These are phyloP conservation scores for Aphyosemion australe DNA, from an alignment of 2,113 vertebrate genomes.

Conservation along the genomic window DNA sequence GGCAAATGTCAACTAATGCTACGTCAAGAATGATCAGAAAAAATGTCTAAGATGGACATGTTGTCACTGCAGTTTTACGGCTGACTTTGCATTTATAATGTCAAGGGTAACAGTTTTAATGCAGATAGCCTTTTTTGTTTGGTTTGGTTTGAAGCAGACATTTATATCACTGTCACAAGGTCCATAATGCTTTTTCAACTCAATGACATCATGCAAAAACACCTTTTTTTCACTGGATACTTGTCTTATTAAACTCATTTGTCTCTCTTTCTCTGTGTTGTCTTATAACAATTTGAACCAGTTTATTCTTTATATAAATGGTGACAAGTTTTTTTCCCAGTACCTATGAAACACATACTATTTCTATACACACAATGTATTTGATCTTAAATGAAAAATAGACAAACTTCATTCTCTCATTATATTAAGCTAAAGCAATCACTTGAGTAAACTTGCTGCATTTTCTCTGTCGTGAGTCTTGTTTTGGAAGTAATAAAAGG, in stretches of 20 bases:
- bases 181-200: no score
- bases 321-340: not conserved
- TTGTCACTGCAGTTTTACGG: not conserved
- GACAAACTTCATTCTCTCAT: not conserved
- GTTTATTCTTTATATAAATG: no score
- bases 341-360: not conserved
- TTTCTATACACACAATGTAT: not conserved
- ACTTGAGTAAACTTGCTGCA: not conserved
- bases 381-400: not conserved
- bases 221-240: no score
- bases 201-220: no score
- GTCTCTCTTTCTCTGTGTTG: no score
- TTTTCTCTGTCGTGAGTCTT: slow-evolving; percentile 4
- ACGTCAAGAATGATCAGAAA: not conserved
- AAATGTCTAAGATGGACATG: not conserved
- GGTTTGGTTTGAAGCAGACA: not conserved
- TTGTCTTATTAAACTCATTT: no score
- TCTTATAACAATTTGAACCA: no score
- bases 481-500: slow-evolving; percentile 22
- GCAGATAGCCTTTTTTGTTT: not conserved
- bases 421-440: not conserved
- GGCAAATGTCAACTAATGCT: not conserved
- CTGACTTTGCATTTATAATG: not conserved
- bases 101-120: not conserved
- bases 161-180: no score